Evolutionary conservation across 2,113 vertebrate genomes (phyloP).

Genomic region (Cavia porcellus): DNA sequence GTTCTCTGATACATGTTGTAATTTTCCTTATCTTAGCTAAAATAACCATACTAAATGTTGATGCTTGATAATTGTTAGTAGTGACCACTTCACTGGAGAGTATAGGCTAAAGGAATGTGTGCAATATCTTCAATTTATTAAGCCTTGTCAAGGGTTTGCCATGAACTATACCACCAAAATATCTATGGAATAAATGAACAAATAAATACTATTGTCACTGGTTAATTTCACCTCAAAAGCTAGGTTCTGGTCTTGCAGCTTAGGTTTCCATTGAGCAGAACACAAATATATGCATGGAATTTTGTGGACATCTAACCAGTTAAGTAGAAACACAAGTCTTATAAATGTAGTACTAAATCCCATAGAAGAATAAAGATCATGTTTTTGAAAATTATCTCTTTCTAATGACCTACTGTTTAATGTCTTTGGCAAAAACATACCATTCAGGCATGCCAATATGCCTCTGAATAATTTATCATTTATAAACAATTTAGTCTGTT

Average conservation of each 20-base stretch:
- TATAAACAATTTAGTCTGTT: slow-evolving; percentile 67
- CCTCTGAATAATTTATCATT: slow-evolving; percentile 61
- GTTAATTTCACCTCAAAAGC: background rate
- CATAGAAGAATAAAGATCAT: background rate
- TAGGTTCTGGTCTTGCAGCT: no score
- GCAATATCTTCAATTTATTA: background rate
- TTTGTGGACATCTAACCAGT: no score
- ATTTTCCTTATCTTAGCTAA: background rate
- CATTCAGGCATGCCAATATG: background rate
- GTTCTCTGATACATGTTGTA: no score
- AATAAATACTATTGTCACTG: fast-evolving
- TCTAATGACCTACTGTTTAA: background rate
- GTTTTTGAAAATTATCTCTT: background rate
- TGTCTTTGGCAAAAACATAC: background rate
- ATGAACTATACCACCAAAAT: background rate
- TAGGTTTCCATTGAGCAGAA: background rate
- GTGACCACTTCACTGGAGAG: no score
- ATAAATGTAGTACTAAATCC: background rate
- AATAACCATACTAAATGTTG: no score
- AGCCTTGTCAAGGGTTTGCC: background rate
- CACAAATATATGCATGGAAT: fast-evolving
- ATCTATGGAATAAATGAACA: background rate
- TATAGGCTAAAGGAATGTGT: fast-evolving
- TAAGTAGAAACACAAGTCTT: fast-evolving
- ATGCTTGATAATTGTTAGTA: background rate